Conservation (phyloP, 1,140 invertebrate genomes). For the Mizuhopecten yessoensis region DNA sequence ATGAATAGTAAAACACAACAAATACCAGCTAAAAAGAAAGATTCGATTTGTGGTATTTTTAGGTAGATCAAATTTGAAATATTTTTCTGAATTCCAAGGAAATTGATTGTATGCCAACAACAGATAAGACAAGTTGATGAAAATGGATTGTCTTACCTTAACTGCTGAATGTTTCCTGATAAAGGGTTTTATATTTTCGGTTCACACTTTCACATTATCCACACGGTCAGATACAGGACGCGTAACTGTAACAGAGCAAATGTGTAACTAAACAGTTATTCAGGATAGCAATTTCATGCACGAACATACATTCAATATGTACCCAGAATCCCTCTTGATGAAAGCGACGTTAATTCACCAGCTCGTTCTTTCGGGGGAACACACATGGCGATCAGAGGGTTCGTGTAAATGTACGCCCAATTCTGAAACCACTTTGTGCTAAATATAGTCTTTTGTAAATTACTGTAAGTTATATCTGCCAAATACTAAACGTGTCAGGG, state of each 20-base stretch:
- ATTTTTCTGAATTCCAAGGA: no score
- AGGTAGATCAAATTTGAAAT: no score
- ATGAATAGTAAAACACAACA: no score
- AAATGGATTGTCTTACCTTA: not conserved
- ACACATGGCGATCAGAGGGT: not conserved
- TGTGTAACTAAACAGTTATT: not conserved
- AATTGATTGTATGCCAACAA: no score
- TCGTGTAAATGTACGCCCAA: conserved; percentile 1
- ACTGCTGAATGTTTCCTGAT: not conserved
- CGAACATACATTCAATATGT: not conserved
- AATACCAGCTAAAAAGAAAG: no score
- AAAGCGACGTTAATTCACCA: not conserved
- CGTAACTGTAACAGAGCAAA: not conserved
- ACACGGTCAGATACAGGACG: not conserved
- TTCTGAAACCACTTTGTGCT: not conserved
- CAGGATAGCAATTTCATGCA: not conserved
- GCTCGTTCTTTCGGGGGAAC: not conserved
- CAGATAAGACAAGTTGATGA: not conserved
- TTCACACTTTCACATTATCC: not conserved
- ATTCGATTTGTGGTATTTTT: no score
- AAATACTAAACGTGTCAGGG: not conserved
- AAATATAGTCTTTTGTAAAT: conserved; percentile 28
- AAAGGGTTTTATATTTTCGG: not conserved
- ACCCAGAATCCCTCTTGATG: not conserved
- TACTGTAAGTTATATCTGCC: not conserved